Conservation (phyloP, 2,888 invertebrate species). For the Sussaba pulchella region DNA sequence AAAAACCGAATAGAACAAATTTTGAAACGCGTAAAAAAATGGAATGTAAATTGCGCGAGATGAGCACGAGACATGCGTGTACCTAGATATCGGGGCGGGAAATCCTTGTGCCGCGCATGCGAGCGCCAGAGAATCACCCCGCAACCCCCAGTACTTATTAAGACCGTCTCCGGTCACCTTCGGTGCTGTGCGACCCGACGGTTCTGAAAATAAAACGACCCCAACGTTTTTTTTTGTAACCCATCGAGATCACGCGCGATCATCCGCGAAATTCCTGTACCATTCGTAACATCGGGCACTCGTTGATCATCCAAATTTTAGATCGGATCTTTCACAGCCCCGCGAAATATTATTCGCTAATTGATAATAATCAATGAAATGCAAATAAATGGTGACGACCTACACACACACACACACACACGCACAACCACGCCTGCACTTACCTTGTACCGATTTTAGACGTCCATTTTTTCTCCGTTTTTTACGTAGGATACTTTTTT, state of each 20-base stretch:
- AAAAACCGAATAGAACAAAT: background rate
- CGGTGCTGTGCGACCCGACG: constrained; percentile 83
- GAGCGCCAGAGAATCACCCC: constrained; percentile 80
- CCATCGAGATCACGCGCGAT: background rate
- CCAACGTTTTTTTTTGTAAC: constrained; percentile 47
- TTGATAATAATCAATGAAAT: constrained; percentile 20
- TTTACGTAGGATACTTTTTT: background rate
- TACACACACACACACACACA: constrained; percentile 11
- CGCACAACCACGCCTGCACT: constrained; percentile 13
- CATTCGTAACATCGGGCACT: constrained; percentile 12
- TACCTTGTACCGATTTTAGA: constrained; percentile 13
- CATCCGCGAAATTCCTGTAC: background rate
- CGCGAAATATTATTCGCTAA: background rate
- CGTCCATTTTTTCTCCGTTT: background rate
- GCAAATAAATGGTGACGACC: constrained; percentile 7
- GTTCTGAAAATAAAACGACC: constrained; percentile 80
- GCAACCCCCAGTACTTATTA: constrained; percentile 81
- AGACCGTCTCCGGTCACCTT: constrained; percentile 84
- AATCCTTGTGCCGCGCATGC: constrained; percentile 82
- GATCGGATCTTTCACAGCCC: background rate
- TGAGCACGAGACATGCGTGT: constrained; percentile 73
- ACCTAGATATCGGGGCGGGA: constrained; percentile 83
- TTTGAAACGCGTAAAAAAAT: background rate
- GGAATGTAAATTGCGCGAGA: background rate
- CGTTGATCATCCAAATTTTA: constrained; percentile 4